Evolutionary conservation across 1,140 invertebrate species (phyloP).

Genomic region (Sipha flava): DNA sequence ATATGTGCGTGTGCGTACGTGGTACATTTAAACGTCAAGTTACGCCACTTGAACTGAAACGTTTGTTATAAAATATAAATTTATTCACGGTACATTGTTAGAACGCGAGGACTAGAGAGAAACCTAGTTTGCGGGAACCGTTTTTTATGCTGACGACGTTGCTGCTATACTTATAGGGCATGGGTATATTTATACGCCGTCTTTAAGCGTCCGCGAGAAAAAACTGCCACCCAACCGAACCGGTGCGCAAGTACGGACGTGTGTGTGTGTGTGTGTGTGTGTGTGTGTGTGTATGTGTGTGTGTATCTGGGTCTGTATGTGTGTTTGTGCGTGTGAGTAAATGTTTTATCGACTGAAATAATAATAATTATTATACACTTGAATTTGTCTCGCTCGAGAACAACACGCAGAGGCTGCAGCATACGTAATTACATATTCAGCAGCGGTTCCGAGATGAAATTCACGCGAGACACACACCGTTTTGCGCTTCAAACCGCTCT

Average conservation of each 20-base stretch:
- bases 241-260: neutral
- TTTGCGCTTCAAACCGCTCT: neutral
- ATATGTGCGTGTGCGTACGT: no score
- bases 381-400: conserved; percentile 4
- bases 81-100: neutral
- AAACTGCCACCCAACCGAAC: neutral
- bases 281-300: neutral
- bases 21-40: neutral
- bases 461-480: neutral
- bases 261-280: neutral
- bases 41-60: neutral
- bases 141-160: neutral
- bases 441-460: neutral
- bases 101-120: neutral
- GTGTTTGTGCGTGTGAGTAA: neutral
- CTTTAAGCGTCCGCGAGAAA: neutral
- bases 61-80: neutral
- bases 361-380: neutral
- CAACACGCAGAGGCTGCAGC: neutral
- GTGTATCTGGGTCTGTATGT: no score
- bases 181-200: neutral
- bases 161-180: neutral
- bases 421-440: conserved; percentile 3
- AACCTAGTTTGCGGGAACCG: neutral
- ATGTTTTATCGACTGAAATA: neutral